A percentile compares a stretch with the other conserved stretches of the same genome.
Conservation (phyloP, 2,113 vertebrate species). For the Paradoxurus hermaphroditus region DNA sequence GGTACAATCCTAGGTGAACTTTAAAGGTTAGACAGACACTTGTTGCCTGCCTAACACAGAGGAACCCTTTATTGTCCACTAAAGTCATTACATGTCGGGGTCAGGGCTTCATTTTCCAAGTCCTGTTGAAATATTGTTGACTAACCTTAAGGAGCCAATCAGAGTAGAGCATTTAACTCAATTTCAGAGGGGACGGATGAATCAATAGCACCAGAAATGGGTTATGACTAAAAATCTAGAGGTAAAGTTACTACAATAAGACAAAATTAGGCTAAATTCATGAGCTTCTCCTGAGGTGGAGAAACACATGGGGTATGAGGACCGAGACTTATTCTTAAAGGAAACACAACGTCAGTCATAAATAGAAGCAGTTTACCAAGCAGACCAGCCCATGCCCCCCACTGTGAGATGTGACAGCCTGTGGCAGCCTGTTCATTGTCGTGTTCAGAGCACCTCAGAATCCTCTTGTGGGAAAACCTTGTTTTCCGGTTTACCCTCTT, state of each 20-base stretch:
- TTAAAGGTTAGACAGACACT: background rate
- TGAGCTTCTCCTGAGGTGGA: background rate
- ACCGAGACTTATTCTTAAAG: constrained; percentile 41
- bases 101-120: background rate
- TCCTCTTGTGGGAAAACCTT: background rate
- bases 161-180: background rate
- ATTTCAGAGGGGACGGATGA: background rate
- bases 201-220: background rate
- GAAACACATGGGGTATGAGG: background rate
- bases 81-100: background rate
- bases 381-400: background rate
- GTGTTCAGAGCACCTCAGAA: constrained; percentile 13
- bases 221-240: background rate
- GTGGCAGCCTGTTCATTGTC: no score
- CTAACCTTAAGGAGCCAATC: background rate
- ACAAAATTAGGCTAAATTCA: background rate
- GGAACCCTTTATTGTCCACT: background rate
- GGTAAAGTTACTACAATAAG: background rate
- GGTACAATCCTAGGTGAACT: background rate
- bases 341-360: background rate
- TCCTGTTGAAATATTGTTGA: background rate
- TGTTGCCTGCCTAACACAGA: background rate
- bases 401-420: constrained; percentile 41
- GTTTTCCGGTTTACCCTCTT: background rate
- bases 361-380: background rate